Evolutionary conservation across 2,113 vertebrate genomes (phyloP).

Genomic region (Macrotus californicus): DNA sequence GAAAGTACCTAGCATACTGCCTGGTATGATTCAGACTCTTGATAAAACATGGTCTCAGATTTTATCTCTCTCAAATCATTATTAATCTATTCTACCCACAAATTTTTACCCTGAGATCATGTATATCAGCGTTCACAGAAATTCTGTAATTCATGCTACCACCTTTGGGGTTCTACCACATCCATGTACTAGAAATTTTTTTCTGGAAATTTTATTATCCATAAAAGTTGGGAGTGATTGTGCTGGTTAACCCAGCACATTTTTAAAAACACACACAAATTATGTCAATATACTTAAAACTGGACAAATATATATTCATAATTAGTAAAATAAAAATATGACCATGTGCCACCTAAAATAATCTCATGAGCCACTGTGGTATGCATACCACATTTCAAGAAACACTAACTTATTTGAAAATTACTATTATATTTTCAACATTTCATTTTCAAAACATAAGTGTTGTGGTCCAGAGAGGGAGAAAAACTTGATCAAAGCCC

Average conservation of each 20-base stretch:
- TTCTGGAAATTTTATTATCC: background rate
- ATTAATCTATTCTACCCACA: background rate
- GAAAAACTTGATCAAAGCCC: background rate
- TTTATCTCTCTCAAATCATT: background rate
- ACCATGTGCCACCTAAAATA: background rate
- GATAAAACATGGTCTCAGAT: background rate
- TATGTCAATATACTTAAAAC: background rate
- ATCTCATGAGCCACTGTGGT: background rate
- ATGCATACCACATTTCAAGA: background rate
- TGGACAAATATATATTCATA: background rate
- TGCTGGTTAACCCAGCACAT: background rate
- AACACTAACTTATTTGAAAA: background rate
- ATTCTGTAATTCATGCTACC: background rate
- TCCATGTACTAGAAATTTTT: background rate
- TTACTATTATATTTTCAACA: background rate
- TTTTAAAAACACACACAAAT: background rate
- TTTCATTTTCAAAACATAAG: background rate
- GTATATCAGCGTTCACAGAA: background rate
- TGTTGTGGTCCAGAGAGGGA: background rate
- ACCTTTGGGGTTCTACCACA: background rate
- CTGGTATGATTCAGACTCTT: background rate
- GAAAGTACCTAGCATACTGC: background rate
- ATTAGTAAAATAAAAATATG: background rate
- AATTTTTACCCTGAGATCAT: background rate
- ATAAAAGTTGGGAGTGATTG: background rate